phyloP scores from a whole-genome alignment of 2,888 invertebrate genomes.

The Empis stercorea region DNA sequence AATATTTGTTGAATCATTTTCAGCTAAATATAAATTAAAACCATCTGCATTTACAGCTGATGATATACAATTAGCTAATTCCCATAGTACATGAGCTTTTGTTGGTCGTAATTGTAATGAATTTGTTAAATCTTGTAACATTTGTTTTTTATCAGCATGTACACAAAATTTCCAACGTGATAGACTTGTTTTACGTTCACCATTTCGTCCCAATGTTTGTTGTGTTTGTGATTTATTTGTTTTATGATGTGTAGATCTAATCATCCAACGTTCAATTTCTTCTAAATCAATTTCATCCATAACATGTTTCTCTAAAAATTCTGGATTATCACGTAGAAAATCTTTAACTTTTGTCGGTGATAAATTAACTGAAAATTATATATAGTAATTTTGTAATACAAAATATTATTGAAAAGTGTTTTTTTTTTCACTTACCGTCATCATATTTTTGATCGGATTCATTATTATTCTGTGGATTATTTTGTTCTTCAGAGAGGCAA shows the following conservation, averaged over 20 bases:
- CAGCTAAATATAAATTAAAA: constrained; percentile 46
- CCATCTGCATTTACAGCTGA: constrained; percentile 54
- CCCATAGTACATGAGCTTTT: constrained; percentile 51
- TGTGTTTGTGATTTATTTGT: constrained; percentile 33
- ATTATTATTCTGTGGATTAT: constrained; percentile 8
- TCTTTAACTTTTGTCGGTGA: constrained; percentile 35
- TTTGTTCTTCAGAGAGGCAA: constrained; percentile 9
- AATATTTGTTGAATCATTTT: constrained; percentile 34
- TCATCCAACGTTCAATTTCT: constrained; percentile 52
- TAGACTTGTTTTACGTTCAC: constrained; percentile 40
- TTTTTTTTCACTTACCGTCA: neutral
- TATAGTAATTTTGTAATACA: neutral
- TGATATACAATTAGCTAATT: constrained; percentile 51
- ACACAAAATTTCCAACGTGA: constrained; percentile 46
- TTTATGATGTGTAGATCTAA: constrained; percentile 41
- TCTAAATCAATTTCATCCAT: constrained; percentile 48
- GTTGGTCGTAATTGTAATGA: constrained; percentile 47
- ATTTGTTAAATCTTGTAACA: constrained; percentile 47
- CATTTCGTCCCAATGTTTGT: constrained; percentile 19
- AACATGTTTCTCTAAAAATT: constrained; percentile 52
- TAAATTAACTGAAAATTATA: constrained; percentile 2
- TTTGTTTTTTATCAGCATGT: constrained; percentile 50
- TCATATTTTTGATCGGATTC: constrained; percentile 13
- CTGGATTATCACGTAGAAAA: constrained; percentile 47
- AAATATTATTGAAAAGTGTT: neutral